These are phyloP conservation scores for Conomelus anceps DNA, from an alignment of 2,888 invertebrate species.

Conservation along the genomic window DNA sequence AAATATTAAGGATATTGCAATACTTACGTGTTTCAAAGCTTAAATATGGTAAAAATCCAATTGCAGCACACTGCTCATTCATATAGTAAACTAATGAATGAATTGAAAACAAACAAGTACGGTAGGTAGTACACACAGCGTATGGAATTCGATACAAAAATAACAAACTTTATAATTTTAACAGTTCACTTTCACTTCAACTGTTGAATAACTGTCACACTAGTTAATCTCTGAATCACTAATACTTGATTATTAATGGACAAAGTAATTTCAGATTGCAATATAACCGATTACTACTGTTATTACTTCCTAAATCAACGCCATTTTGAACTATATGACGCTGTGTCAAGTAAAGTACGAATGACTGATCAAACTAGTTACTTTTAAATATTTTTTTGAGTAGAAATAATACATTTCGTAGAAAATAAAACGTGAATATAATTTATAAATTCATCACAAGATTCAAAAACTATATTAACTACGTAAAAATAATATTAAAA, in stretches of 20 bases:
- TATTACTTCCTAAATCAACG: slow-evolving; percentile 41
- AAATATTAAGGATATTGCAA: neutral
- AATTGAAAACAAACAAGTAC: slow-evolving; percentile 14
- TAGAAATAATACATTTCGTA: neutral
- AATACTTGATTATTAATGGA: neutral
- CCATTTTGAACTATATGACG: slow-evolving; percentile 62
- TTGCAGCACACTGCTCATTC: neutral
- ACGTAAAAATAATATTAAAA: neutral
- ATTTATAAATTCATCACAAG: neutral
- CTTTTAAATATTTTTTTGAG: neutral
- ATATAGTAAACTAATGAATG: neutral
- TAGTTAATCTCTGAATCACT: neutral
- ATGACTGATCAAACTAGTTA: neutral
- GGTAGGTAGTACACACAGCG: neutral
- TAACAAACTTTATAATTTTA: neutral
- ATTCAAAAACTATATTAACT: neutral
- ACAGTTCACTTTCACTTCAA: neutral
- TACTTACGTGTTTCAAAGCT: neutral
- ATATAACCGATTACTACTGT: neutral
- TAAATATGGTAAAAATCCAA: neutral
- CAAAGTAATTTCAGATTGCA: neutral
- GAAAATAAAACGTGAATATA: neutral
- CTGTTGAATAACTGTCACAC: neutral
- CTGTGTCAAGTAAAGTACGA: slow-evolving; percentile 34
- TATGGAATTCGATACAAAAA: neutral